Base-by-base conservation (phyloP, 2,888 invertebrate species). In the Eupithecia pulchellata region DNA sequence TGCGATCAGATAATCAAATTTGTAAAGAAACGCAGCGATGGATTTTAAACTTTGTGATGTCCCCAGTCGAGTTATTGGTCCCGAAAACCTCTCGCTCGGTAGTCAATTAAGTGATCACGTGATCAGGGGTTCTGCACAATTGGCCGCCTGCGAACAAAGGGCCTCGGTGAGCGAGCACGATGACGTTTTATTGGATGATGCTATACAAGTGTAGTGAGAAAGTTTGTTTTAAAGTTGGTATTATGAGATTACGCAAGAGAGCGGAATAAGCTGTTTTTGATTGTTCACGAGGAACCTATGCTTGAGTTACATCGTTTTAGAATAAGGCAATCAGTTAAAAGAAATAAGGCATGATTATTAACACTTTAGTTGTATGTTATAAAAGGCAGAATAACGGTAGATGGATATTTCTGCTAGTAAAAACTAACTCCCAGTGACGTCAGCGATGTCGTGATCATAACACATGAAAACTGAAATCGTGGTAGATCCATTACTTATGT, bases 41-140 rank as follows among this genome's bases (percentile, higher is more conserved):
- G 77, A 60, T 66, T 4, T 20, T 20, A 81, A 72, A 63, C 9
- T 3, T 29, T 20, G 42, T 72, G 47, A 68, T 61, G 60, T 14
- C 71, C n/a, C 68, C 73, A 69, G 64, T 72, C 68, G 80, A 63
- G 69, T 72, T 75, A 78, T 79, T 77, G 79, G 82, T 82, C 87
- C 86, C 78, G 61, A 86, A 88, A 89, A 89, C 86, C 90, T 88
- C 86, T 87, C 88, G 87, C 87, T 88, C 86, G 81, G 86, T 89
- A 92, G 92, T 93, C 93, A 93, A 93, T 93, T 93, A 93, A 91
- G 92, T 90, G 91, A 91, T 93, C 92, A 92, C 88, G 61, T 61
- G 61, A 61, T 85, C 92, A 92, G 92, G 92, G 92, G 93, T 91
- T 88, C 87, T 85, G 87, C 88, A 90, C 93, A 92, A 93, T 93